phyloP scores from a whole-genome alignment of 2,888 invertebrate genomes.

The Myathropa florea region DNA sequence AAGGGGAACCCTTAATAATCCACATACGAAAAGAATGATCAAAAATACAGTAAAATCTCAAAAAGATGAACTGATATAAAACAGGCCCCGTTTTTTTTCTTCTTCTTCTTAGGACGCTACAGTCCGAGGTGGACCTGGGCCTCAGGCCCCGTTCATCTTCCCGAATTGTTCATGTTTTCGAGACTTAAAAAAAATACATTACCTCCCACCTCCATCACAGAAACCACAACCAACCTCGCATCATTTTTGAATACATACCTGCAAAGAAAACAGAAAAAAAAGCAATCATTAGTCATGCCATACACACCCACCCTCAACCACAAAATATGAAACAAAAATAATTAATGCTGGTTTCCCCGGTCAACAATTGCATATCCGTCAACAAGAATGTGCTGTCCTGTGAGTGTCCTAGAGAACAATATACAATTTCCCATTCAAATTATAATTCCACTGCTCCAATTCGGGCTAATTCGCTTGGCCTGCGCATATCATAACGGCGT shows the following conservation, averaged over 20 bases:
- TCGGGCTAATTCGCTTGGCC: slow-evolving; percentile 24
- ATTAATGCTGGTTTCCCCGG: slow-evolving; percentile 27
- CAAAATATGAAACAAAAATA: slow-evolving; percentile 8
- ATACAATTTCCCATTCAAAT: slow-evolving; percentile 41
- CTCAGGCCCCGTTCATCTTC: no score
- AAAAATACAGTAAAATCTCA: no score
- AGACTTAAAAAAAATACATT: not conserved
- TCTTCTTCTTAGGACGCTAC: no score
- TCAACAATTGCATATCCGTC: slow-evolving; percentile 31
- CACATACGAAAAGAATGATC: no score
- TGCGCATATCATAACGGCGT: slow-evolving; percentile 45
- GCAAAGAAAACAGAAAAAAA: slow-evolving; percentile 18
- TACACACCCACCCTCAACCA: not conserved
- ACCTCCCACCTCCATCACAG: not conserved
- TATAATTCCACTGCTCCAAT: slow-evolving; percentile 60
- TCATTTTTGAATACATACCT: slow-evolving; percentile 38
- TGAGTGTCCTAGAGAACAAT: not conserved
- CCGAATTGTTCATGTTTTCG: no score
- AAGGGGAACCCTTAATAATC: no score
- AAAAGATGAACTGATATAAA: no score
- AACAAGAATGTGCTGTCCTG: slow-evolving; percentile 6
- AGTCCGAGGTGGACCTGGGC: no score
- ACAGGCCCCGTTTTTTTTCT: no score
- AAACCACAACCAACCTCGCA: not conserved
- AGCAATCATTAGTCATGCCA: not conserved